Base-by-base conservation (phyloP, 2,797 vertebrate genomes). In the Hydrolagus colliei region DNA sequence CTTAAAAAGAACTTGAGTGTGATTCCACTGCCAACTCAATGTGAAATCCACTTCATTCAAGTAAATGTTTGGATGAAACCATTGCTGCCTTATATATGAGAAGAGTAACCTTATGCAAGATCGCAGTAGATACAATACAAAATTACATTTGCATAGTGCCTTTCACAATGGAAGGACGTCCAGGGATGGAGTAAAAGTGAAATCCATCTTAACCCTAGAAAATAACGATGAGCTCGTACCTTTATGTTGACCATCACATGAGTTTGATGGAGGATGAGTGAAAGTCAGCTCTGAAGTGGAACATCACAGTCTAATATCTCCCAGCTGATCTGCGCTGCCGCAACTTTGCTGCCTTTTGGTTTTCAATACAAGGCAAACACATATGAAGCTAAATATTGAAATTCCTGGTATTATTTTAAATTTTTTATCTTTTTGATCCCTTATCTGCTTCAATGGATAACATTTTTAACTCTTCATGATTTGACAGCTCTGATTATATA, bases 301-400 rank as follows among this genome's bases (percentile, higher is more conserved):
- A 68, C 41, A 68, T 65, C 11, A 32, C 65, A 65, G 32, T 27
- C 8, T 13, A 14, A 12, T 71, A 3, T 20, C 13, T 41, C 20
- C 2, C 22, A 22, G 13, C 16, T 35, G 63, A 0, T 9, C 18
- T 71, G 32, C 41, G 35, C 9, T 41, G 32, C 1, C 9, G 32
- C 20, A 71, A 84, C 41, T 67, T 67, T 35, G 68, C 41, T 52
- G 0, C 65, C 16, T 2, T 78, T 12, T n/a, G 5, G 18, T 80
- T 76, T 80, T 80, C 62, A 80, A n/a, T 22, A 65, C 18, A 80
- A 80, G 2, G 41, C 41, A 52, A 52, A 67, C 4, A 22, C 18
- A 80, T 67, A 82, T 84, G 79, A 84, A 84, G 63, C 79, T 20
- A 68, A 27, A 71, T 84, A 84, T 63, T 84, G 65, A 84, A 84